A percentile compares a stretch with the other conserved stretches of the same genome.
Evolutionary conservation across 2,888 invertebrate genomes (phyloP).

Genomic region (Calameuta idolon): DNA sequence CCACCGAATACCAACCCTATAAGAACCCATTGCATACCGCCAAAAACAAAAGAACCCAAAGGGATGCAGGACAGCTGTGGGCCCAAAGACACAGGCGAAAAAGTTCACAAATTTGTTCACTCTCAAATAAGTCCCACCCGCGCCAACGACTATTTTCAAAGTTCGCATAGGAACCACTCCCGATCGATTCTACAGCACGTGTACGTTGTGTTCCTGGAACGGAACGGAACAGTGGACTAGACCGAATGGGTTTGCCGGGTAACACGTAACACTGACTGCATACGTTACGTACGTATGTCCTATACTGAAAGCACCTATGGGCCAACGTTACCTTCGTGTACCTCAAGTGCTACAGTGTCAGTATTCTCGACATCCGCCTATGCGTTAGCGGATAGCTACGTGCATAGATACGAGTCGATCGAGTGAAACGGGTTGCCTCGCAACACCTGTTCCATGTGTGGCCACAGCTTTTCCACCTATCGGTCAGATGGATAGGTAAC

Average conservation of each 20-base stretch:
- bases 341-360: background rate
- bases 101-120: background rate
- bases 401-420: background rate
- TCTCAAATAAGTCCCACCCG: background rate
- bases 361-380: background rate
- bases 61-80: background rate
- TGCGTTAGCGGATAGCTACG: background rate
- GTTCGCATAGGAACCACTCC: background rate
- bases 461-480: background rate
- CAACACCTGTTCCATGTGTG: background rate
- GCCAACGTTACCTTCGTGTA: background rate
- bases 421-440: background rate
- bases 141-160: background rate
- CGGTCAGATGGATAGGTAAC: background rate
- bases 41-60: background rate
- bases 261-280: background rate
- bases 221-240: background rate
- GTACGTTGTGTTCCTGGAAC: background rate
- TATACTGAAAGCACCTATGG: background rate
- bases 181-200: background rate
- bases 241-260: background rate
- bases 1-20: background rate
- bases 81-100: background rate
- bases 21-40: background rate
- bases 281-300: background rate